Evolutionary conservation across 2,888 invertebrate species (phyloP), one percentile per base, ranked within the genome.

Genomic region (Drosophila neotestacea): DNA sequence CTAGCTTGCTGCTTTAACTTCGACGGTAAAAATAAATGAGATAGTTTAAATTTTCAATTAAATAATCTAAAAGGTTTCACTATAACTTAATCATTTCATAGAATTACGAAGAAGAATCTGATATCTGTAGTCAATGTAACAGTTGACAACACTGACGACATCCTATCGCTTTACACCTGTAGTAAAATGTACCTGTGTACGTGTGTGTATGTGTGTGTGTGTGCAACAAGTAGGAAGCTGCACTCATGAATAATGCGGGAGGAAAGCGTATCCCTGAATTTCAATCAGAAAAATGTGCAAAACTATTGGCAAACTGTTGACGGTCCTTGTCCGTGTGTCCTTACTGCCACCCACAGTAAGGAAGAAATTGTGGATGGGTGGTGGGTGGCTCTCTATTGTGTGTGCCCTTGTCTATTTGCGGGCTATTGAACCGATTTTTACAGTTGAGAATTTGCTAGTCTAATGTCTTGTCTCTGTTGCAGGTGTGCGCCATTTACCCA

Each of bases 251-350:
- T 68, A 73, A 64, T 55, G 47, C 36, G 50, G 22, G 13, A 39
- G 52, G 30, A 46, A 47, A 27, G 47, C 36, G 47, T 38, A 62
- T 47, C 30, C 63, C 70, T 47, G 68, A 70, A 73, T 78, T 69
- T 59, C 52, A 70, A 71, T 58, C 70, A 62, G 48, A 70, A 75
- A 77, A 81, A 70, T 84, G 79, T 73, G 79, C 65, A 75, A 79
- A 84, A 86, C 84, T 81, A 84, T 73, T 73, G 85, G 81, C 77
- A 73, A 75, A 74, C 77, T 74, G 52, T 73, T 63, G 63, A 52
- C 44, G 51, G 13, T 63, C 10, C 65, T 59, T 54, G 48, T 51
- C 22, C 46, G 9, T 13, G 34, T 60, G 13, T 63, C 6, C 65
- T 59, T 50, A 52, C 51, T 47, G 55, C 22, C 52, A 28, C 28